Percentiles rank a stretch among this genome's conserved stretches.
Evolutionary conservation across 2,113 vertebrate species (phyloP).

Genomic region (Seriola dumerili): DNA sequence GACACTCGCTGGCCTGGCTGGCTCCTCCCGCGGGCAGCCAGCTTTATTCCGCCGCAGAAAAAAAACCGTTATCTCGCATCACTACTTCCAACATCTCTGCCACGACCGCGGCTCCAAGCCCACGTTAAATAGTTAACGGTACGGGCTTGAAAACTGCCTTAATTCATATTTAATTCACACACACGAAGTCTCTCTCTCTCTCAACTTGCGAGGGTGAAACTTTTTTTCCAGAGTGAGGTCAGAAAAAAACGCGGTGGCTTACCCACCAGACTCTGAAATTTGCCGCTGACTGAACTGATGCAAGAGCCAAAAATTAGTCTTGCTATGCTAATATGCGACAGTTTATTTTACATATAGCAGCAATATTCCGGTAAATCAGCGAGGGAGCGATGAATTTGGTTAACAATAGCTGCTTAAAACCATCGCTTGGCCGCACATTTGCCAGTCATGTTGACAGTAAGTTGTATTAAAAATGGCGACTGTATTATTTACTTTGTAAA

Average conservation of each 20-base stretch:
- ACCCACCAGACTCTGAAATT: background rate
- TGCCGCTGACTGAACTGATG: conserved; percentile 9
- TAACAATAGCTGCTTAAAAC: conserved; percentile 43
- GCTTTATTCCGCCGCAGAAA: conserved; percentile 60
- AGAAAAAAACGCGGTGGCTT: conserved; percentile 29
- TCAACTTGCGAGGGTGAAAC: conserved; percentile 47
- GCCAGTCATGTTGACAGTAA: conserved; percentile 12
- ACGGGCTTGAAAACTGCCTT: background rate
- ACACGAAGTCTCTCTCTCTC: background rate
- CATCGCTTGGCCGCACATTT: background rate
- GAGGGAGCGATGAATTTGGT: background rate
- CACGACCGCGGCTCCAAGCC: conserved; percentile 7
- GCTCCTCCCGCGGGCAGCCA: conserved; percentile 75
- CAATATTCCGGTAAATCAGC: background rate
- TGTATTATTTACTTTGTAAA: conserved; percentile 7
- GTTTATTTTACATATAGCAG: background rate
- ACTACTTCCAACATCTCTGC: conserved; percentile 50
- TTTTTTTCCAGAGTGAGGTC: conserved; percentile 52
- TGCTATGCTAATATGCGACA: background rate
- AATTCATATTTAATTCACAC: conserved; percentile 50
- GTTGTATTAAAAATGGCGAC: conserved; percentile 54
- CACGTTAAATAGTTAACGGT: conserved; percentile 62
- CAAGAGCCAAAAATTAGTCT: background rate
- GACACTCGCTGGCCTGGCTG: conserved; percentile 47
- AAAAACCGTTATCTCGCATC: conserved; percentile 82